phyloP scores from a whole-genome alignment of 2,888 invertebrate genomes.

The Gibbula magus region DNA sequence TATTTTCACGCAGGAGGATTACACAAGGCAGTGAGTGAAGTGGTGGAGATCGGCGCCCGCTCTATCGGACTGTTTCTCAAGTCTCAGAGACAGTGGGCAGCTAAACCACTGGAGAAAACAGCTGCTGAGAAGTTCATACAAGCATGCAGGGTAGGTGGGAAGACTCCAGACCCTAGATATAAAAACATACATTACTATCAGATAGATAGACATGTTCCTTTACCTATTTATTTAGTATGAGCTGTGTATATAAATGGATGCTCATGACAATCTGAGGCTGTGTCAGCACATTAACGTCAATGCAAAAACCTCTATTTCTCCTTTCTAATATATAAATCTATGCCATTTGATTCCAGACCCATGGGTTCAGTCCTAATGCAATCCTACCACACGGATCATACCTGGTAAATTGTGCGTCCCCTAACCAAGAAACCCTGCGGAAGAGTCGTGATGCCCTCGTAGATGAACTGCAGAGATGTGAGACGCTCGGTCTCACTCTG shows the following conservation, averaged over 20 bases:
- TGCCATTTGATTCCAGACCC: conserved; percentile 58
- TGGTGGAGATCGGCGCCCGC: conserved; percentile 69
- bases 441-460: conserved; percentile 74
- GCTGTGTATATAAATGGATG: too few relatives aligned
- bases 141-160: conserved; percentile 57
- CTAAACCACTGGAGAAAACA: conserved; percentile 69
- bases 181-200: neutral
- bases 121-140: conserved; percentile 68
- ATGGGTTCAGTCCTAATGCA: conserved; percentile 68
- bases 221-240: neutral
- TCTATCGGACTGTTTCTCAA: conserved; percentile 74
- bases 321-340: too few relatives aligned
- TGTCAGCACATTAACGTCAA: too few relatives aligned
- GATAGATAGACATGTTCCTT: neutral
- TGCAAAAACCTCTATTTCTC: too few relatives aligned
- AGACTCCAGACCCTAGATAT: neutral
- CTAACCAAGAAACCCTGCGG: conserved; percentile 72
- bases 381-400: conserved; percentile 75
- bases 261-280: too few relatives aligned
- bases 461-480: conserved; percentile 76
- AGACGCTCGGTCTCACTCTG: conserved; percentile 74
- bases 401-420: conserved; percentile 76
- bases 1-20: conserved; percentile 64
- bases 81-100: conserved; percentile 71
- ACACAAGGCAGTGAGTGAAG: conserved; percentile 72